phyloP scores from a whole-genome alignment of 23 tunicate genomes.

The Ciona savignyi region DNA sequence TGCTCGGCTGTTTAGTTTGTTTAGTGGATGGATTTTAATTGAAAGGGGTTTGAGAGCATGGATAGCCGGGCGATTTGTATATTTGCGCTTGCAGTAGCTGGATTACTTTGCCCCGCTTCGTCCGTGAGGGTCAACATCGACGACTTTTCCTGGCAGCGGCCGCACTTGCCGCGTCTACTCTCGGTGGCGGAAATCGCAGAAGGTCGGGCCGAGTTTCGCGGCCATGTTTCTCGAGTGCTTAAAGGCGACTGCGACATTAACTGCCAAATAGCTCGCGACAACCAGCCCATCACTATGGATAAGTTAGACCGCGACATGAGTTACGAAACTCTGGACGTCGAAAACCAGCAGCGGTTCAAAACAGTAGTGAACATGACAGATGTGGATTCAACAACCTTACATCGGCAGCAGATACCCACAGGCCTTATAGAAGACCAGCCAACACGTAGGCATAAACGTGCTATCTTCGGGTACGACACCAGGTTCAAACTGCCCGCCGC shows the following conservation, averaged over 20 bases:
- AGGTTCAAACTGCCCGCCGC: conserved; percentile 41
- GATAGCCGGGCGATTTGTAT: too few relatives aligned
- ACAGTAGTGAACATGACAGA: conserved; percentile 35
- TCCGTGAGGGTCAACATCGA: conserved; percentile 11
- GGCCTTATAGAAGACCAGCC: not conserved
- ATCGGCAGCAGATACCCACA: not conserved
- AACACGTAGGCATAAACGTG: conserved; percentile 26
- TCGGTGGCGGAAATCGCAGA: conserved; percentile 22
- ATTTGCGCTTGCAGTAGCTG: too few relatives aligned
- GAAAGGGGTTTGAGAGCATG: too few relatives aligned
- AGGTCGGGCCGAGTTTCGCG: conserved; percentile 50
- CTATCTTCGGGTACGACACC: conserved; percentile 79
- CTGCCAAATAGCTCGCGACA: conserved; percentile 35
- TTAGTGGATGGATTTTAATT: too few relatives aligned
- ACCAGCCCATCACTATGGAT: conserved; percentile 13
- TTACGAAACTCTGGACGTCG: conserved; percentile 69
- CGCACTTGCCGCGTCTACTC: conserved; percentile 36
- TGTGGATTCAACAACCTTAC: conserved; percentile 11
- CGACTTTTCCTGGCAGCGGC: conserved; percentile 51
- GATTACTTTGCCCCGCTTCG: too few relatives aligned
- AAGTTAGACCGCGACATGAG: conserved; percentile 47
- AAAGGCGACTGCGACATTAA: conserved; percentile 46
- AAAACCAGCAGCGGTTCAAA: not conserved
- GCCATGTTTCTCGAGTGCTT: conserved; percentile 42
- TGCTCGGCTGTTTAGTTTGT: too few relatives aligned